phyloP scores from a whole-genome alignment of 2,797 vertebrate genomes.

The Helarctos malayanus region DNA sequence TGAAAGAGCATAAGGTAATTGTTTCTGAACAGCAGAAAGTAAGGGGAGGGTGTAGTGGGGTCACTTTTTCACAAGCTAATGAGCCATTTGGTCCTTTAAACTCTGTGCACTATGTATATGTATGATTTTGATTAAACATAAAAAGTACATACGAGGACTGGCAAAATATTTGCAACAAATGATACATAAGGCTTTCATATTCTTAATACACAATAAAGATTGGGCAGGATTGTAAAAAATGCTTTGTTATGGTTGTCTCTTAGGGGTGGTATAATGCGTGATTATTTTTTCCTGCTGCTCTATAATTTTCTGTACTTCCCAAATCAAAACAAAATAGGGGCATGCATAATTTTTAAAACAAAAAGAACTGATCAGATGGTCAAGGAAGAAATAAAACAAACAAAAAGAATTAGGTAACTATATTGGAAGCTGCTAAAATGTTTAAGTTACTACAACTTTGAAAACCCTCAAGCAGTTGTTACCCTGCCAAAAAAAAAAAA shows the following conservation, averaged over 20 bases:
- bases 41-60: not conserved
- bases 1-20: not conserved
- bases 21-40: not conserved
- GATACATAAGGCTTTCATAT: not conserved
- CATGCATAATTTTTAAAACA: constrained; percentile 5
- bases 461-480: not conserved
- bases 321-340: constrained; percentile 44
- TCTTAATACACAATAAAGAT: not conserved
- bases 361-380: not conserved
- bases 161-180: not conserved
- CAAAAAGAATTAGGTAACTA: constrained; percentile 26
- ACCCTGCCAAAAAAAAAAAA: constrained; percentile 50
- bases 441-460: constrained; percentile 21
- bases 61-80: not conserved
- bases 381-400: constrained; percentile 35
- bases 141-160: not conserved
- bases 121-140: constrained; percentile 15
- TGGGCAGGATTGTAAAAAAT: not conserved
- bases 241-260: not conserved
- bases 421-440: not conserved
- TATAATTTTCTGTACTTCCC: not conserved
- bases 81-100: not conserved
- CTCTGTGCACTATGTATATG: not conserved
- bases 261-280: not conserved
- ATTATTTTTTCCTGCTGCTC: not conserved